These are phyloP conservation scores for Aleiodes sp. DNA, from an alignment of 1,140 invertebrate genomes.

Conservation along the genomic window DNA sequence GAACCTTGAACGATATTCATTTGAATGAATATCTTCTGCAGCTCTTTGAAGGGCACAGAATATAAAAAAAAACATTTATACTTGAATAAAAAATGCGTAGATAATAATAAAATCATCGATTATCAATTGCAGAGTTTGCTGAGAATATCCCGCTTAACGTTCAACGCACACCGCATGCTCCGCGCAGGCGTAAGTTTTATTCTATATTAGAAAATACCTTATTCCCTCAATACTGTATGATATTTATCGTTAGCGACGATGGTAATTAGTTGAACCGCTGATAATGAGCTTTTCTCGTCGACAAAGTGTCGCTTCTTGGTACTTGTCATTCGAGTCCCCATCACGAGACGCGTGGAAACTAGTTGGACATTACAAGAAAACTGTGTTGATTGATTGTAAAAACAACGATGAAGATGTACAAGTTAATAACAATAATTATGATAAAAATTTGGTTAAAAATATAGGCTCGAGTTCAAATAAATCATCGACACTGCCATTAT, in stretches of 20 bases:
- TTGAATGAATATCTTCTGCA: constrained; percentile 70
- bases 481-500: constrained; percentile 79
- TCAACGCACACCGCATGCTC: constrained; percentile 83
- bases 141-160: constrained; percentile 84
- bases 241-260: constrained; percentile 20
- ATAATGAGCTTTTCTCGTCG: constrained; percentile 32
- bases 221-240: constrained; percentile 1
- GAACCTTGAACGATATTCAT: no score
- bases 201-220: background rate
- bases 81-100: background rate
- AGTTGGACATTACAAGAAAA: constrained; percentile 21
- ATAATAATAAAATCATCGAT: background rate
- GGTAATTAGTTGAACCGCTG: constrained; percentile 14
- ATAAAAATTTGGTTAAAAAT: constrained; percentile 23
- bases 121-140: constrained; percentile 77
- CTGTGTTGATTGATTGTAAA: constrained; percentile 1
- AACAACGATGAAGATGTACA: background rate
- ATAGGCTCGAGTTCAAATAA: constrained; percentile 69
- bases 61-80: background rate
- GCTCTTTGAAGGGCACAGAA: no score
- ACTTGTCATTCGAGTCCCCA: constrained; percentile 28
- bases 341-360: constrained; percentile 27
- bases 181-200: constrained; percentile 79
- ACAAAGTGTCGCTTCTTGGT: constrained; percentile 19
- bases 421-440: constrained; percentile 2